These are phyloP conservation scores for Miichthys miiuy DNA, from an alignment of 2,797 vertebrate species.

Conservation along the genomic window DNA sequence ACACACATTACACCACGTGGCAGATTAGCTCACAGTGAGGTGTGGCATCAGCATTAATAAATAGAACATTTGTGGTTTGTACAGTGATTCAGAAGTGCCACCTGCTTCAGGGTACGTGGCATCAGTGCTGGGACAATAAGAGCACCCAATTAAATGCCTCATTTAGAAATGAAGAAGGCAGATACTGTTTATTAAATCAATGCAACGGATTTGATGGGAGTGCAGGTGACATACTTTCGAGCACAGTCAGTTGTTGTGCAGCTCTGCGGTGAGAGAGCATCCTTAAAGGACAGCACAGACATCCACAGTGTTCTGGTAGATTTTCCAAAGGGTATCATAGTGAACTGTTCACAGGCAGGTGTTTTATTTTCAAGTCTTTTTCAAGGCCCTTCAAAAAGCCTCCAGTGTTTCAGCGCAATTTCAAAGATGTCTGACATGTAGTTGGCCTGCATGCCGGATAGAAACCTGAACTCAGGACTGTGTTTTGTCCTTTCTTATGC, in stretches of 20 bases:
- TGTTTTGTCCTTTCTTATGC: background rate
- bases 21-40: slow-evolving; percentile 43
- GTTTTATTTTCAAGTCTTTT: too few species aligned
- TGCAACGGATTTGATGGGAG: background rate
- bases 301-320: background rate
- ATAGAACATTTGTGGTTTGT: slow-evolving; percentile 10
- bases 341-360: background rate
- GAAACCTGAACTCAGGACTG: background rate
- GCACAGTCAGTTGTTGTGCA: background rate
- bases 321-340: background rate
- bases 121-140: background rate
- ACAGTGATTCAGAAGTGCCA: background rate
- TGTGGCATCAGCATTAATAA: slow-evolving; percentile 17
- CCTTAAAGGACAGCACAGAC: background rate
- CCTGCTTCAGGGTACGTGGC: slow-evolving; percentile 13
- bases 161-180: background rate
- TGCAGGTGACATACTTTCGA: background rate
- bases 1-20: slow-evolving; percentile 19
- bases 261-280: too few species aligned
- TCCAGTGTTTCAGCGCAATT: too few species aligned
- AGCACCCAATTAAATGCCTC: too few species aligned
- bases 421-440: too few species aligned
- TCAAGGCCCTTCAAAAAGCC: too few species aligned
- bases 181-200: background rate
- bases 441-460: too few species aligned